phyloP scores from a whole-genome alignment of 2,113 vertebrate genomes.

The Lophura nycthemera region DNA sequence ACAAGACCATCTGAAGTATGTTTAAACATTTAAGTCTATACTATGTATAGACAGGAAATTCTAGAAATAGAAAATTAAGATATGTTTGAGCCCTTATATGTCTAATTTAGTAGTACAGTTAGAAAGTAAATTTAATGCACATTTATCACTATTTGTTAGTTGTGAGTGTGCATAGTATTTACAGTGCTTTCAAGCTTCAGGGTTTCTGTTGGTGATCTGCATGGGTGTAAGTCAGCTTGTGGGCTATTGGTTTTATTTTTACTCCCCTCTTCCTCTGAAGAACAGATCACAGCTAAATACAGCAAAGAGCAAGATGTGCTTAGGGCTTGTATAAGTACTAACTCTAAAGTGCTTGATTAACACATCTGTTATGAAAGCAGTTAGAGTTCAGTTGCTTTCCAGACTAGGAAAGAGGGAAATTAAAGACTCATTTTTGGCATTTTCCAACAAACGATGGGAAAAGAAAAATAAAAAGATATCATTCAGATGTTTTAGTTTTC shows the following conservation, averaged over 20 bases:
- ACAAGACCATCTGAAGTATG: not conserved
- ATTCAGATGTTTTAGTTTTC: not conserved
- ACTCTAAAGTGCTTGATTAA: not conserved
- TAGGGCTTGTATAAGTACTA: not conserved
- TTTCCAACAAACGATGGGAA: not conserved
- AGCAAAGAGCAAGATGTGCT: not conserved
- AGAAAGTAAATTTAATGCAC: not conserved
- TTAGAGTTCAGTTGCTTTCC: not conserved
- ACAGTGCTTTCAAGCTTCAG: not conserved
- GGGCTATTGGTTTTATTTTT: fast-evolving
- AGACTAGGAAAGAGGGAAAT: not conserved
- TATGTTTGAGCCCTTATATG: not conserved
- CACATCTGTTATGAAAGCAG: not conserved
- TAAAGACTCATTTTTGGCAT: not conserved
- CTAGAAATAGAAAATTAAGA: not conserved
- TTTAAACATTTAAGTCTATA: not conserved
- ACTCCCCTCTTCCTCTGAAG: not conserved
- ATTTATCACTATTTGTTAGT: not conserved
- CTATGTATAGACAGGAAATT: not conserved
- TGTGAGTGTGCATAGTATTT: not conserved
- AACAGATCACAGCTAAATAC: not conserved
- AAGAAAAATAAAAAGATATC: not conserved
- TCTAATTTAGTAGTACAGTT: not conserved
- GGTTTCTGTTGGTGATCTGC: not conserved
- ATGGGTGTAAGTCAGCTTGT: not conserved